A percentile compares a stretch with the other conserved stretches of the same genome.
These are phyloP conservation scores for Cheumatopsyche charites DNA, from an alignment of 1,140 invertebrate species.

Conservation along the genomic window DNA sequence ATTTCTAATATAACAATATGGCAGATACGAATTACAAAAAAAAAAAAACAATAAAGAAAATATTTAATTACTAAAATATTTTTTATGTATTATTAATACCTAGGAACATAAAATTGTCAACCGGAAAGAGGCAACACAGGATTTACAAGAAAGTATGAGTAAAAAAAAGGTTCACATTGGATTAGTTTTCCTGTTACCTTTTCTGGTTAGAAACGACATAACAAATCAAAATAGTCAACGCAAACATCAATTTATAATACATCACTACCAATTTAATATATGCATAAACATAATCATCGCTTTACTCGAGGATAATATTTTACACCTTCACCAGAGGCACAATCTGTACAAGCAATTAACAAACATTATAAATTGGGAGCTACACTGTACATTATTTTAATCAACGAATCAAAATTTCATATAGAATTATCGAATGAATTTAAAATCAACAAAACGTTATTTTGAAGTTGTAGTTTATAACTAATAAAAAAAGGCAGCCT, in stretches of 20 bases:
- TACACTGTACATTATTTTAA: no score
- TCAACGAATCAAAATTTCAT: no score
- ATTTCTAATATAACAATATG: constrained; percentile 36
- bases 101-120: constrained; percentile 29
- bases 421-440: no score
- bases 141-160: not conserved
- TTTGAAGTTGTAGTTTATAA: no score
- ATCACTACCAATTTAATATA: not conserved
- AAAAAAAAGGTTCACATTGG: not conserved
- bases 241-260: constrained; percentile 9
- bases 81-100: constrained; percentile 3
- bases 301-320: not conserved
- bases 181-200: constrained; percentile 9
- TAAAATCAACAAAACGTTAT: no score
- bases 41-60: constrained; percentile 22
- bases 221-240: constrained; percentile 13
- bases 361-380: not conserved
- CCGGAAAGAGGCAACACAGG: constrained; percentile 13
- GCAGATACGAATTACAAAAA: constrained; percentile 31
- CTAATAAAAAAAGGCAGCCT: no score
- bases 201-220: constrained; percentile 15
- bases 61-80: constrained; percentile 13
- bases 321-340: constrained; percentile 34
- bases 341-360: constrained; percentile 27
- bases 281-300: not conserved